These are phyloP conservation scores for Slavum lentiscoides DNA, from an alignment of 2,888 invertebrate species.

Conservation along the genomic window DNA sequence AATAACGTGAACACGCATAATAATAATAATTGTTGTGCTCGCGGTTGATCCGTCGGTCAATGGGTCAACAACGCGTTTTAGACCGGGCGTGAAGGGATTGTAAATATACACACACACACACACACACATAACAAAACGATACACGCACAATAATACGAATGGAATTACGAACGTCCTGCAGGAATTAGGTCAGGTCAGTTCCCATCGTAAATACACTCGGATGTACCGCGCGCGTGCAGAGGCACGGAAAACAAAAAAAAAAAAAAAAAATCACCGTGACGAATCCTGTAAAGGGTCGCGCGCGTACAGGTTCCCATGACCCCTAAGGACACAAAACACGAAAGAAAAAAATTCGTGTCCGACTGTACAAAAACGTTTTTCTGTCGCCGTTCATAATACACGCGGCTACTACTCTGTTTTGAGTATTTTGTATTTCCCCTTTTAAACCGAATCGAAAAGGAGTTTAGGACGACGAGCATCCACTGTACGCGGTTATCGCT, in stretches of 20 bases:
- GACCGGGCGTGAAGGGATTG: background rate
- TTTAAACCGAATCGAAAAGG: no score
- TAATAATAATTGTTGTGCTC: no score
- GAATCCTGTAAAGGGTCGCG: constrained; percentile 21
- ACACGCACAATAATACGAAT: background rate
- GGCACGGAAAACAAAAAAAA: background rate
- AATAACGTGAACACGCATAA: no score
- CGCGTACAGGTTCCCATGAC: constrained; percentile 45
- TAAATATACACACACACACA: background rate
- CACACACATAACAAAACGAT: background rate
- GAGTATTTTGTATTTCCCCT: no score
- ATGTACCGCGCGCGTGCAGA: background rate
- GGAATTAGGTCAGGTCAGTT: constrained; percentile 48
- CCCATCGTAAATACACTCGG: constrained; percentile 21
- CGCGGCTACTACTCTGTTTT: no score
- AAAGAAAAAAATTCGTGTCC: constrained; percentile 16
- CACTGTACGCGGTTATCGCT: no score
- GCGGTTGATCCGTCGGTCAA: no score
- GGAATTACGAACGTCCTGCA: constrained; percentile 2
- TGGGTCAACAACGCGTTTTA: background rate
- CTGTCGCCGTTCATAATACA: no score
- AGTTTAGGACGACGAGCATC: no score
- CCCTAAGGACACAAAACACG: background rate
- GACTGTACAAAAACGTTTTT: background rate
- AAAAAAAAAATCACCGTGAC: constrained; percentile 28